A percentile compares a stretch with the other conserved stretches of the same genome.
These are phyloP conservation scores for Cheilosia scutellata DNA, from an alignment of 2,888 invertebrate species.

Conservation along the genomic window DNA sequence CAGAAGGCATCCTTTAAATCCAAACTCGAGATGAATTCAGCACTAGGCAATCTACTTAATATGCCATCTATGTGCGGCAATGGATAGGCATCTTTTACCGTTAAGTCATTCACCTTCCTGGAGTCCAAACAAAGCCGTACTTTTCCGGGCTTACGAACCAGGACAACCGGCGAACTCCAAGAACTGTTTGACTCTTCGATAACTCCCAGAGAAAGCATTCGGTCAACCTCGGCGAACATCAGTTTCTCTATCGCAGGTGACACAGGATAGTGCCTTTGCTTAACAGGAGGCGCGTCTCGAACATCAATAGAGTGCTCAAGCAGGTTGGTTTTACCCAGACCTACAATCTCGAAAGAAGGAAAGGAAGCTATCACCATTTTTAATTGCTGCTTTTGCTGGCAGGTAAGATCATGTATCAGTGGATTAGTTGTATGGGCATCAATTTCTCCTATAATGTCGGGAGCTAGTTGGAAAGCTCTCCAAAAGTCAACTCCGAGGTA, in stretches of 20 bases:
- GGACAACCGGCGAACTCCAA: neutral
- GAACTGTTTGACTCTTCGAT: neutral
- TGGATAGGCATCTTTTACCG: slow-evolving; percentile 1
- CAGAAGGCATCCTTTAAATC: slow-evolving; percentile 1
- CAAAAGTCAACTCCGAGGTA: neutral
- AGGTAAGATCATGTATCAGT: neutral
- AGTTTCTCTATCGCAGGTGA: neutral
- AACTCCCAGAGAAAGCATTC: neutral
- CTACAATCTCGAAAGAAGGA: neutral
- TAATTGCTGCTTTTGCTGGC: neutral
- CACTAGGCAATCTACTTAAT: neutral
- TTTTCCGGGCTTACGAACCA: neutral
- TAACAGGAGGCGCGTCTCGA: neutral
- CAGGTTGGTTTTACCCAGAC: neutral
- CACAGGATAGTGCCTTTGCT: neutral
- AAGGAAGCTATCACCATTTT: neutral
- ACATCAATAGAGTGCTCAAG: neutral
- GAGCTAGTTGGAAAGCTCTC: neutral
- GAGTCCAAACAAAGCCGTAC: neutral
- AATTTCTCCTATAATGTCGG: neutral
- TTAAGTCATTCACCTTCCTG: neutral
- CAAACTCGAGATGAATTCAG: neutral
- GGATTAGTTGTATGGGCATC: neutral
- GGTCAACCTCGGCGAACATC: neutral
- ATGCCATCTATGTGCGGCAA: neutral